Base-by-base conservation (phyloP, 2,888 invertebrate species). In the Caenorhabditis becei region DNA sequence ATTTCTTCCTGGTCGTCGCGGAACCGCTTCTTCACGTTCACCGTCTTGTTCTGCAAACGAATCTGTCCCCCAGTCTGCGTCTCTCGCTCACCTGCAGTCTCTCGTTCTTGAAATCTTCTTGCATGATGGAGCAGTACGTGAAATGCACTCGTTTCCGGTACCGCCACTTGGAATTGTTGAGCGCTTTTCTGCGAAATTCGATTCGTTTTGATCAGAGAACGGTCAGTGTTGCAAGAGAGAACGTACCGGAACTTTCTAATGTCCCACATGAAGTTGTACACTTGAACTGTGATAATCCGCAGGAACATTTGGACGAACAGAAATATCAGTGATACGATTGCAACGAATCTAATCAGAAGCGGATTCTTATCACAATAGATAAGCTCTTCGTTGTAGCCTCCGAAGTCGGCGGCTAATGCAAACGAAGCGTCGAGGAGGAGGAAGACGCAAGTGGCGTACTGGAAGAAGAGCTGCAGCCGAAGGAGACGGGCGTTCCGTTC, bases 91-190 rank as follows among this genome's bases (percentile, higher is more conserved):
- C 85, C 54, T 84, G 62, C 11, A 81, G 28, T 62, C 80, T 59
- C 26, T 83, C 83, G 11, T 77, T 69, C 41, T 85, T 86, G 47
- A 85, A 69, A n/a, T 81, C 85, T 66, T 86, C 86, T 35, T 86
- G 82, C 67, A 77, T 78, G 59, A 90, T 87, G 59, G 90, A 91
- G 77, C 90, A 90, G 79, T 88, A 90, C 18, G 90, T 88, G 77
- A 90, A 90, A 77, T 89, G 89, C 18, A 91, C 88, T n/a, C 90
- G 80, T 79, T 90, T 91, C 7, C 89, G 80, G 77, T 90, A 90
- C 44, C 90, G 69, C 90, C 90, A 90, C 58, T 86, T 82, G 0
- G 88, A 89, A 65, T 90, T 90, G 84, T 86, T 82, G 49, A 90
- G 77, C 11, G 89, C 87, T 58, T 84, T 77, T 82, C 90, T 89